Base-by-base conservation (phyloP, 2,113 vertebrate species). In the Sprattus sprattus region DNA sequence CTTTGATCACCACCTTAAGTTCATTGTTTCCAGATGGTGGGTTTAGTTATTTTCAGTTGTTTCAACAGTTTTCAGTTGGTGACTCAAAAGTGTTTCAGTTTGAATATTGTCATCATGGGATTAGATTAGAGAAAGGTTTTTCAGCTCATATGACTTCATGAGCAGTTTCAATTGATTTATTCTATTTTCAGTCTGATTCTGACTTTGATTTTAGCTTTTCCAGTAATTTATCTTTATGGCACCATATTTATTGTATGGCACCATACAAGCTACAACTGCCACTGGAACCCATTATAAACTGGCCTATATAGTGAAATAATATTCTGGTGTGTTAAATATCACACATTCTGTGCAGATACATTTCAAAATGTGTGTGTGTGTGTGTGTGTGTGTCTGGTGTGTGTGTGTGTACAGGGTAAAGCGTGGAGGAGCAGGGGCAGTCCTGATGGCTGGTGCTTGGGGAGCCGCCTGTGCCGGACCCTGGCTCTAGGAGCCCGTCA, bases 371-470 rank as follows among this genome's bases (percentile, higher is more conserved):
- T 13, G 8, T 71, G n/a, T 25, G 64, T 71, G 18, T 71, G n/a
- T 71, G 64, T 71, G n/a, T 32, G 64, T 71, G 25, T 71, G 64
- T 25, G 64, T 25, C n/a, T 25, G 64, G 22, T 52, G 64, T 71
- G 60, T 64, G 20, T 25, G 25, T 3, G n/a, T 71, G n/a, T n/a
- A 5, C 9, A 87, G n/a, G 28, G 25, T 75, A 32, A 25, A 1
- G 82, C n/a, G 54, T 39, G 81, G 64, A 57, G 82, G 90, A 92
- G 93, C 87, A 91, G 88, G 90, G 91, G 91, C 57, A 87, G 93
- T 94, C 93, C 95, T 92, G 93, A 94, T 94, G 94, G 95, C 94
- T 94, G 94, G 92, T 91, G 91, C 91, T 90, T 92, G 93, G 93
- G 94, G 92, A 88, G 92, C 88, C 88, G 92, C 92, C 94, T 94